phyloP scores from a whole-genome alignment of 2,888 invertebrate genomes.

The Furcula furcula region DNA sequence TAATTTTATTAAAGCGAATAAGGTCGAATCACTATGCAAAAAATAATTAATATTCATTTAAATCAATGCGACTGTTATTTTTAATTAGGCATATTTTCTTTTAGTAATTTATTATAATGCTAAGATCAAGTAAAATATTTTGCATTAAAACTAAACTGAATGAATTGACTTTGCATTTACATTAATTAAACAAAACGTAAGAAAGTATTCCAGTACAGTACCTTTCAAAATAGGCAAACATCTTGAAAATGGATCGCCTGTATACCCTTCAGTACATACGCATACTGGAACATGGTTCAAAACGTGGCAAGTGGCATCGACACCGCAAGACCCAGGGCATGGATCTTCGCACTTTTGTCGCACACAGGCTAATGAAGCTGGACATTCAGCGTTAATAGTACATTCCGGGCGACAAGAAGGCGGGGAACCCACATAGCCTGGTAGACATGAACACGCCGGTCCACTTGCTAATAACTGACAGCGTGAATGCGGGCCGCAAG shows the following conservation, averaged over 20 bases:
- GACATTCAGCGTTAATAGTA: slow-evolving; percentile 89
- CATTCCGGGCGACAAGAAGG: slow-evolving; percentile 92
- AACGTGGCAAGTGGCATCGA: slow-evolving; percentile 89
- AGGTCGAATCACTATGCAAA: too few species aligned
- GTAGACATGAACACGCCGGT: slow-evolving; percentile 90
- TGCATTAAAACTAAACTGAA: too few species aligned
- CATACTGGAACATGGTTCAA: slow-evolving; percentile 91
- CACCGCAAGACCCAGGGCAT: slow-evolving; percentile 91
- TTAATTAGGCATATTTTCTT: too few species aligned
- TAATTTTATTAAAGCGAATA: too few species aligned
- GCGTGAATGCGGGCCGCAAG: slow-evolving; percentile 92
- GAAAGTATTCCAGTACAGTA: too few species aligned
- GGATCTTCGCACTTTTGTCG: slow-evolving; percentile 91
- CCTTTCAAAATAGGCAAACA: slow-evolving; percentile 83
- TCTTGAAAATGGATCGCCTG: slow-evolving; percentile 91
- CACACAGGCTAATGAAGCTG: slow-evolving; percentile 88
- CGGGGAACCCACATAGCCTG: slow-evolving; percentile 89
- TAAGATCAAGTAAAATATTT: too few species aligned
- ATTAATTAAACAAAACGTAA: too few species aligned
- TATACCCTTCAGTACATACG: slow-evolving; percentile 87
- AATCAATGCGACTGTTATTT: too few species aligned
- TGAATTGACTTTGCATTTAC: too few species aligned
- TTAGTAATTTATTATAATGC: too few species aligned
- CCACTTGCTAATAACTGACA: slow-evolving; percentile 88
- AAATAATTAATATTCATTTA: too few species aligned